These are phyloP conservation scores for Saccostrea cuccullata DNA, from an alignment of 1,140 invertebrate species.

Conservation along the genomic window DNA sequence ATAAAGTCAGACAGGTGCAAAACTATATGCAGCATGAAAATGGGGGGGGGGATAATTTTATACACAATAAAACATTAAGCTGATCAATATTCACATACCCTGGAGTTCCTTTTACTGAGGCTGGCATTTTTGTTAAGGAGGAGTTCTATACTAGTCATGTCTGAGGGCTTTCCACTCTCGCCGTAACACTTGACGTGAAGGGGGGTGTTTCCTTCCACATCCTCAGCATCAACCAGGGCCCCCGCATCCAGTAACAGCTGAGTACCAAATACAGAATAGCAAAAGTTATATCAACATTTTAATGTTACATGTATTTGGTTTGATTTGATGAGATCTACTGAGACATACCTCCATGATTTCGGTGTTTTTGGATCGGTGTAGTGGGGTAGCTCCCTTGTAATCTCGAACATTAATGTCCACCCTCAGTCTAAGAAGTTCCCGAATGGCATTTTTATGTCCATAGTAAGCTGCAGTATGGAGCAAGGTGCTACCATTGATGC, in stretches of 20 bases:
- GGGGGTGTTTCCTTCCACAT: constrained; percentile 77
- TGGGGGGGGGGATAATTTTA: too few species aligned
- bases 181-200: constrained; percentile 79
- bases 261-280: constrained; percentile 25
- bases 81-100: constrained; percentile 61
- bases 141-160: constrained; percentile 71
- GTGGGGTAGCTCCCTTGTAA: constrained; percentile 76
- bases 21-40: too few species aligned
- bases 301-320: neutral
- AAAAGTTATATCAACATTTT: neutral
- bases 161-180: constrained; percentile 71
- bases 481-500: constrained; percentile 84
- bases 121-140: constrained; percentile 71
- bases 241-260: constrained; percentile 75
- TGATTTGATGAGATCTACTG: neutral
- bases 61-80: too few species aligned
- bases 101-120: constrained; percentile 70
- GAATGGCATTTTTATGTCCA: constrained; percentile 84
- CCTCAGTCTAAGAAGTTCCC: constrained; percentile 81
- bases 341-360: constrained; percentile 70
- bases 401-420: constrained; percentile 74
- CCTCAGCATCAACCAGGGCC: constrained; percentile 71
- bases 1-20: too few species aligned
- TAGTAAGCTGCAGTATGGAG: constrained; percentile 88
- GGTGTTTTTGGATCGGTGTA: constrained; percentile 73